Percentiles rank a stretch among this genome's conserved stretches.
Conservation (phyloP, 2,797 vertebrate species). For the Mormyrops boulengeri region DNA sequence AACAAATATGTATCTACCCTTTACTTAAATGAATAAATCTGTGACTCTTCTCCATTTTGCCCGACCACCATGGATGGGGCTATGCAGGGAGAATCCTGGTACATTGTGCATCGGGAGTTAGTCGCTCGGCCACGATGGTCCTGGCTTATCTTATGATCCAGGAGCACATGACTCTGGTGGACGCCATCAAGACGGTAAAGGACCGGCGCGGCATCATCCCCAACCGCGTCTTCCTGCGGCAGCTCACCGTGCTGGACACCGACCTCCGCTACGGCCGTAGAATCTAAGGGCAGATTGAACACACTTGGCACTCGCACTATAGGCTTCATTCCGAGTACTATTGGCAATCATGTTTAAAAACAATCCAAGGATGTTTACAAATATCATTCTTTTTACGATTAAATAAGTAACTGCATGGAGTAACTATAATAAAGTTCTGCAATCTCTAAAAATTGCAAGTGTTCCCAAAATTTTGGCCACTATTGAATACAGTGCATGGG, state of each 20-base stretch:
- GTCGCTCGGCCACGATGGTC: slow-evolving; percentile 84
- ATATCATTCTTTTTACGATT: background rate
- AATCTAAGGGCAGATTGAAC: slow-evolving; percentile 36
- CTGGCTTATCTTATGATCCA: slow-evolving; percentile 91
- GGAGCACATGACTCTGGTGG: slow-evolving; percentile 78
- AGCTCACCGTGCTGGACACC: slow-evolving; percentile 75
- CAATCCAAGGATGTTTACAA: no score
- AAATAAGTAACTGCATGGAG: background rate
- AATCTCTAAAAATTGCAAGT: background rate
- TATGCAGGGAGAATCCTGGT: slow-evolving; percentile 78
- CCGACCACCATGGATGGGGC: background rate
- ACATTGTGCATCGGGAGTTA: slow-evolving; percentile 87
- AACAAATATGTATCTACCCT: background rate
- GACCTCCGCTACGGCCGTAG: slow-evolving; percentile 64
- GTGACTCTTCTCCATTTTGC: background rate
- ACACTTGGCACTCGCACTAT: background rate
- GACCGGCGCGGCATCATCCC: slow-evolving; percentile 80
- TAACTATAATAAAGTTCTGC: background rate
- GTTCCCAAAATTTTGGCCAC: background rate
- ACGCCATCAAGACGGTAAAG: slow-evolving; percentile 87
- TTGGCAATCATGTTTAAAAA: no score
- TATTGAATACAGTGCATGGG: background rate
- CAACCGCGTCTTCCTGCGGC: slow-evolving; percentile 83
- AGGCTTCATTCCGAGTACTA: background rate
- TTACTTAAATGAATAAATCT: background rate